Conservation (phyloP, 2,888 invertebrate species). For the Thyatira batis region DNA sequence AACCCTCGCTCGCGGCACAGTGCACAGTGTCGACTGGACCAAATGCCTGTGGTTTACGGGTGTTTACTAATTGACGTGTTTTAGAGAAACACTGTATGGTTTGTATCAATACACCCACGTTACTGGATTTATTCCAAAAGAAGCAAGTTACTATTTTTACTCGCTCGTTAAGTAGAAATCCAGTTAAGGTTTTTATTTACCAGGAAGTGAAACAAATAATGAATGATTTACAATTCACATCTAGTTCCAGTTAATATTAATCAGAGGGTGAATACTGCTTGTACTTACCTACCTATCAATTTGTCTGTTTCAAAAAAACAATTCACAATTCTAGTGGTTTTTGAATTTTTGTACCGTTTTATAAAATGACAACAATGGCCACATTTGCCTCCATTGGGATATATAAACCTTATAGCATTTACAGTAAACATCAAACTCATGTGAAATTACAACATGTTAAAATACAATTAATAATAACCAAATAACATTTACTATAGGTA, state of each 20-base stretch:
- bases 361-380: no score
- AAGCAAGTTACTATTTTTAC: conserved; percentile 27
- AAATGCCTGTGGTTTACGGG: conserved; percentile 69
- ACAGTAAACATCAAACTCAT: no score
- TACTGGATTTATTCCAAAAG: conserved; percentile 40
- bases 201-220: not conserved
- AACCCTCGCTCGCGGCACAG: conserved; percentile 53
- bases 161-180: conserved; percentile 1
- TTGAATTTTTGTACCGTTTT: no score
- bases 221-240: not conserved
- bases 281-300: no score
- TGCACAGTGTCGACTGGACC: conserved; percentile 50
- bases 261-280: no score
- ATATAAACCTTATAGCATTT: no score
- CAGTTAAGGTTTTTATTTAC: not conserved
- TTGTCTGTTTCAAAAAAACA: no score
- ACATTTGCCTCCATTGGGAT: no score
- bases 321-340: no score
- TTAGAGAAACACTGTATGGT: conserved; percentile 64
- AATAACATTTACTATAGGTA: no score
- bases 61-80: conserved; percentile 74
- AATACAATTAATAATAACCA: no score
- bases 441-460: no score
- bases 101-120: conserved; percentile 52
- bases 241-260: not conserved